Evolutionary conservation across 1,140 invertebrate species (phyloP).

Genomic region (Musca domestica): DNA sequence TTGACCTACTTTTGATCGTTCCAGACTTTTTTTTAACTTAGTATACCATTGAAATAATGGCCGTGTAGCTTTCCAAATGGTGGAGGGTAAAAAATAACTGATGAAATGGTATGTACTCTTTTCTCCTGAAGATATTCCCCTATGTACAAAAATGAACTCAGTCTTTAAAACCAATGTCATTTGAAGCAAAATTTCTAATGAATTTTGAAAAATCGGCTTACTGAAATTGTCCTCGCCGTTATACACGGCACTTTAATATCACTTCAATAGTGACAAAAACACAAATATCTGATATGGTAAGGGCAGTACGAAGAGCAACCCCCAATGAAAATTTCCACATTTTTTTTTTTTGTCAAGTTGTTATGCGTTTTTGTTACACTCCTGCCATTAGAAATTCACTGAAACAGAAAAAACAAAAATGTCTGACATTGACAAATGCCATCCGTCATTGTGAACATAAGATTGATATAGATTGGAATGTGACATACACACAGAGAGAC

Average conservation of each 20-base stretch:
- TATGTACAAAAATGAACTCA: no score
- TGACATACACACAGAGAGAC: slow-evolving; percentile 53
- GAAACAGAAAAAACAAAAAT: slow-evolving; percentile 53
- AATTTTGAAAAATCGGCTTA: slow-evolving; percentile 11
- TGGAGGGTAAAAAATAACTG: no score
- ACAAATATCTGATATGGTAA: not conserved
- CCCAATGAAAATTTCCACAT: not conserved
- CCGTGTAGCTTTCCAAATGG: no score
- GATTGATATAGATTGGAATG: slow-evolving; percentile 55
- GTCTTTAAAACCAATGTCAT: no score
- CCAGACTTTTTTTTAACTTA: no score
- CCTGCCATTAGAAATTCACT: slow-evolving; percentile 45
- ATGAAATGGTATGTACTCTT: no score
- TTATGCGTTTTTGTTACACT: slow-evolving; percentile 8
- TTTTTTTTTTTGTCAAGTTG: not conserved
- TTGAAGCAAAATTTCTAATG: not conserved
- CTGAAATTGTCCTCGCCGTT: slow-evolving; percentile 9
- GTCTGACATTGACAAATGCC: slow-evolving; percentile 55
- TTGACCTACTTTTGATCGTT: no score
- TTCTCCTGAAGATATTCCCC: no score
- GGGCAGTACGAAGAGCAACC: not conserved
- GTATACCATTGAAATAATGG: no score
- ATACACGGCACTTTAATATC: slow-evolving; percentile 16
- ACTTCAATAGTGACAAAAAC: not conserved
- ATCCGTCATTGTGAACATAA: slow-evolving; percentile 55